Conservation (phyloP, 2,113 vertebrate species). For the Antechinus stuartii region DNA sequence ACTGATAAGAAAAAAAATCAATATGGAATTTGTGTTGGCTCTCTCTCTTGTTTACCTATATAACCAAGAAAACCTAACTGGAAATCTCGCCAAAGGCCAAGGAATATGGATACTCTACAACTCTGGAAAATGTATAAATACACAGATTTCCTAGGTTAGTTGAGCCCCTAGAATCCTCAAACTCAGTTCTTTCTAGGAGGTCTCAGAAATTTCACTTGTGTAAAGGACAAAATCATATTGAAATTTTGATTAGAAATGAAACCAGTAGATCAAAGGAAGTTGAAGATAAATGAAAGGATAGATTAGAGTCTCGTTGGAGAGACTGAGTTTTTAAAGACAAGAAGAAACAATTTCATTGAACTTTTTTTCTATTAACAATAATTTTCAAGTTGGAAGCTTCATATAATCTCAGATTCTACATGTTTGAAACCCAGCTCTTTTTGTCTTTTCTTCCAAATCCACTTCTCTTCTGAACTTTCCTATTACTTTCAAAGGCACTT, state of each 20-base stretch:
- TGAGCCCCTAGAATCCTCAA: background rate
- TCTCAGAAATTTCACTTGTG: background rate
- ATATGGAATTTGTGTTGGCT: background rate
- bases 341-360: background rate
- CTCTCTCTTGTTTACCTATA: background rate
- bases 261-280: background rate
- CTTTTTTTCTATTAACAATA: background rate
- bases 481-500: background rate
- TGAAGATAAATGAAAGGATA: background rate
- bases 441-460: background rate
- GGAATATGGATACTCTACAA: background rate
- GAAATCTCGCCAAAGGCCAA: background rate
- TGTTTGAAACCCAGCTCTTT: background rate
- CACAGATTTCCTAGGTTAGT: background rate
- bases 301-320: background rate
- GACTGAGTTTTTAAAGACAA: background rate
- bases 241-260: background rate
- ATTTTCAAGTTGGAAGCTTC: background rate
- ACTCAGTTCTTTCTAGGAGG: background rate
- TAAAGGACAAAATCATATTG: background rate
- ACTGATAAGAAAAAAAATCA: background rate
- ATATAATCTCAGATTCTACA: background rate
- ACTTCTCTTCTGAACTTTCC: background rate
- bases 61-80: background rate
- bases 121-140: background rate